phyloP scores from a whole-genome alignment of 2,888 invertebrate species.

The Rhopalosiphum nymphaeae region DNA sequence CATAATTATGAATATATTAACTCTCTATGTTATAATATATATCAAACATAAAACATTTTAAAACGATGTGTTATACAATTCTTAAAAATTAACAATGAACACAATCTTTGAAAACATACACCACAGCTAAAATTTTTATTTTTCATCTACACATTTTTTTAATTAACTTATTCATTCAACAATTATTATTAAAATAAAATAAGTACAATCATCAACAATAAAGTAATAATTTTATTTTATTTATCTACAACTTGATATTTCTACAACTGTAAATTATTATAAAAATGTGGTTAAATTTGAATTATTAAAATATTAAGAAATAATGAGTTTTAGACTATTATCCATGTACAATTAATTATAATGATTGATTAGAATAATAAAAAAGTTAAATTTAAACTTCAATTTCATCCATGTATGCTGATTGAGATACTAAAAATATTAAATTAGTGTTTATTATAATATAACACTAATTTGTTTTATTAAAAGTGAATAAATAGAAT shows the following conservation, averaged over 20 bases:
- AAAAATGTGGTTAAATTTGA: neutral
- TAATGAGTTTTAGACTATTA: neutral
- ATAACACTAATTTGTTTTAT: neutral
- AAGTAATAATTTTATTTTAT: neutral
- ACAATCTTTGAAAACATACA: neutral
- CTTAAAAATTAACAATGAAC: neutral
- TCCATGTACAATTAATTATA: neutral
- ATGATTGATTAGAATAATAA: neutral
- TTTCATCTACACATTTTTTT: neutral
- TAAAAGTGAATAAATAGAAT: slow-evolving; percentile 5
- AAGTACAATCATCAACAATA: neutral
- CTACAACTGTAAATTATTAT: neutral
- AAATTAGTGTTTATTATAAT: neutral
- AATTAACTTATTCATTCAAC: neutral
- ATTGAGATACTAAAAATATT: neutral
- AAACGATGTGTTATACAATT: neutral
- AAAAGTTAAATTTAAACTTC: neutral
- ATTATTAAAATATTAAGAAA: neutral
- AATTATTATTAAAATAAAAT: neutral
- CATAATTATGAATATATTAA: neutral
- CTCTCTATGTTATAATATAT: neutral
- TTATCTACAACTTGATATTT: neutral
- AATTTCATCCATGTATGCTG: neutral
- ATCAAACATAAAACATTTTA: neutral
- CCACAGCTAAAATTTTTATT: neutral